Base-by-base conservation (phyloP, 2,797 vertebrate species). In the Alfaro cultratus region DNA sequence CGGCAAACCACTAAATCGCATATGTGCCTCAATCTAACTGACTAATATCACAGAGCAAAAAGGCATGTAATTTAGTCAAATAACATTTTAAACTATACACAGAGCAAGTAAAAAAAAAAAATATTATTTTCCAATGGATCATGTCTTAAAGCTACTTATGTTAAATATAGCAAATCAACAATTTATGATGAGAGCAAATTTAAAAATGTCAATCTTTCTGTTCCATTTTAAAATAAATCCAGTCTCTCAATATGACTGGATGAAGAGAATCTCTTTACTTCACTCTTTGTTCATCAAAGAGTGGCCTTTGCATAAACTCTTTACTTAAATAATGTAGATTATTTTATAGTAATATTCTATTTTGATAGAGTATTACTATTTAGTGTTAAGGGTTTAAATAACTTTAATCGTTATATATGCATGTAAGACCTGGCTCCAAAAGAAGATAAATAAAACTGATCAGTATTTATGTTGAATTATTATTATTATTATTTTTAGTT, bases 11-110 rank as follows among this genome's bases (percentile, higher is more conserved):
- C 77, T 83, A 77, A 73, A 85, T 83, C 51, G 31, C 36, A 55
- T 46, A 34, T 60, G 77, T 84, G 87, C 91, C 90, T 82, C 88
- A 89, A 80, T 77, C 60, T 79, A 87, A 41, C 64, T 87, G 55
- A 88, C 79, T 74, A 80, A 87, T 84, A 89, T 80, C 77, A 82
- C 75, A 77, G 76, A 86, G 51, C 74, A 73, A 73, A 45, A 75
- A 75, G 87, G 73, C 80, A 85, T 83, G 71, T 68, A 83, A 93
- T 90, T 94, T 81, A 80, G 86, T 88, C 75, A 87, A 92, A 92
- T 93, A 84, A 87, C 74, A 73, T 87, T 87, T 78, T 76, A 87
- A 62, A 82, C 73, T 83, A 70, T 87, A 87, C 90, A 90, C 82
- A 93, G 83, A 68, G 81, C 82, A 78, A 47, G 78, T 88, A 80